Evolutionary conservation across 2,113 vertebrate genomes (phyloP).

Genomic region (Gallinago media): DNA sequence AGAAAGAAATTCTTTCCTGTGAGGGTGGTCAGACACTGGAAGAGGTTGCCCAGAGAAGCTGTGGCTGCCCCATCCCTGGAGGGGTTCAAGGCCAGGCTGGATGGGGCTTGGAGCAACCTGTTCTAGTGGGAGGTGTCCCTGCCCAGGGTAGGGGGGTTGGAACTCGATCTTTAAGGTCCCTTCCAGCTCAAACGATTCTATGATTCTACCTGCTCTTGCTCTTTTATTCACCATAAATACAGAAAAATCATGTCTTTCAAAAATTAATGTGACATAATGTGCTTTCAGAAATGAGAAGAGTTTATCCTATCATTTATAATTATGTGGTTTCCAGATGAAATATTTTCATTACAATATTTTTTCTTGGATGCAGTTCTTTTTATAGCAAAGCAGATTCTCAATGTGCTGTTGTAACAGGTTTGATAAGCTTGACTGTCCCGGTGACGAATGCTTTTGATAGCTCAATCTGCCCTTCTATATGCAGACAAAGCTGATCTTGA

Average conservation of each 20-base stretch:
- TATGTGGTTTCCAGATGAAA: not conserved
- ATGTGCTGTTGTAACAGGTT: not conserved
- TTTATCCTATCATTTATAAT: not conserved
- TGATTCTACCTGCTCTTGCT: not conserved
- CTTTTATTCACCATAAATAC: not conserved
- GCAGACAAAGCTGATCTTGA: not conserved
- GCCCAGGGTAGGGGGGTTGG: too few relatives aligned
- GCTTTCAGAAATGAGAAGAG: not conserved
- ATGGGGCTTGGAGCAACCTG: too few relatives aligned
- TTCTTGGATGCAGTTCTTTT: not conserved
- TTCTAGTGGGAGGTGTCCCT: too few relatives aligned
- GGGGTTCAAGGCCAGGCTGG: too few relatives aligned
- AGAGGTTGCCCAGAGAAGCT: too few relatives aligned
- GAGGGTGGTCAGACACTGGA: too few relatives aligned
- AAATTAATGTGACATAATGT: not conserved
- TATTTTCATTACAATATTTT: not conserved
- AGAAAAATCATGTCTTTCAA: not conserved
- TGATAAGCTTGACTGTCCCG: not conserved
- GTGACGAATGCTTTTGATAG: not conserved
- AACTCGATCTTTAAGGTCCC: too few relatives aligned
- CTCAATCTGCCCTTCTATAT: not conserved
- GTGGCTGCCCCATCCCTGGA: too few relatives aligned
- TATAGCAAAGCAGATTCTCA: not conserved
- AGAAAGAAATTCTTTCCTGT: too few relatives aligned
- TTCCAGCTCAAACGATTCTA: too few relatives aligned